These are phyloP conservation scores for Aphyosemion australe DNA, from an alignment of 2,113 vertebrate genomes.

Conservation along the genomic window DNA sequence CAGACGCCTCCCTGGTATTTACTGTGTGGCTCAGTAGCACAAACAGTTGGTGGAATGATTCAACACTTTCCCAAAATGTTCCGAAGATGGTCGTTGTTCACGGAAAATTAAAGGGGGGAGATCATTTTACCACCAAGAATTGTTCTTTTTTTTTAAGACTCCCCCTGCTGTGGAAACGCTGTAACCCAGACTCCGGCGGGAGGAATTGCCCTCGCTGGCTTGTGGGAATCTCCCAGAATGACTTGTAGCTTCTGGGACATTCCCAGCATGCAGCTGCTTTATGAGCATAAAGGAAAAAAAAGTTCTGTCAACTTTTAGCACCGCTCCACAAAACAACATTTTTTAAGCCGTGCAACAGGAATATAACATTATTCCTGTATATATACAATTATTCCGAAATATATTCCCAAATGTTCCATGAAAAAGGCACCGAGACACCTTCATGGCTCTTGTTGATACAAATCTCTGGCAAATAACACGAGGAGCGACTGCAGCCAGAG, in stretches of 20 bases:
- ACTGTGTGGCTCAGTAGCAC: not conserved
- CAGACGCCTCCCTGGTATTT: not conserved
- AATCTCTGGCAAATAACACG: conserved; percentile 43
- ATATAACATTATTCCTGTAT: not conserved
- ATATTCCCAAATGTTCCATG: conserved; percentile 2
- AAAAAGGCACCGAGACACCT: not conserved
- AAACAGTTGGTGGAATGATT: conserved; percentile 27
- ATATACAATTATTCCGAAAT: no score
- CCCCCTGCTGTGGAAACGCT: conserved; percentile 31
- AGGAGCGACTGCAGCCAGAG: conserved; percentile 42
- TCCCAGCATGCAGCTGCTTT: conserved; percentile 68
- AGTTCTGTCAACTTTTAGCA: conserved; percentile 12
- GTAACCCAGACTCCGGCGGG: conserved; percentile 1
- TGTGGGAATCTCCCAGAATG: conserved; percentile 73
- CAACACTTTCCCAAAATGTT: conserved; percentile 7
- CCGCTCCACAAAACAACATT: not conserved
- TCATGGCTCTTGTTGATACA: conserved; percentile 18
- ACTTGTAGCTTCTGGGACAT: conserved; percentile 69
- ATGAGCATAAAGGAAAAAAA: conserved; percentile 46
- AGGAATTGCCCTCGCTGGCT: conserved; percentile 67
- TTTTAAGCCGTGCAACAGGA: no score
- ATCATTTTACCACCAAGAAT: conserved; percentile 22
- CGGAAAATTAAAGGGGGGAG: not conserved
- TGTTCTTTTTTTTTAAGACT: conserved; percentile 5
- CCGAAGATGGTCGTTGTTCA: conserved; percentile 11